Percentiles rank a stretch among this genome's conserved stretches.
Conservation (phyloP, 2,113 vertebrate genomes). For the Micronisus gabar region DNA sequence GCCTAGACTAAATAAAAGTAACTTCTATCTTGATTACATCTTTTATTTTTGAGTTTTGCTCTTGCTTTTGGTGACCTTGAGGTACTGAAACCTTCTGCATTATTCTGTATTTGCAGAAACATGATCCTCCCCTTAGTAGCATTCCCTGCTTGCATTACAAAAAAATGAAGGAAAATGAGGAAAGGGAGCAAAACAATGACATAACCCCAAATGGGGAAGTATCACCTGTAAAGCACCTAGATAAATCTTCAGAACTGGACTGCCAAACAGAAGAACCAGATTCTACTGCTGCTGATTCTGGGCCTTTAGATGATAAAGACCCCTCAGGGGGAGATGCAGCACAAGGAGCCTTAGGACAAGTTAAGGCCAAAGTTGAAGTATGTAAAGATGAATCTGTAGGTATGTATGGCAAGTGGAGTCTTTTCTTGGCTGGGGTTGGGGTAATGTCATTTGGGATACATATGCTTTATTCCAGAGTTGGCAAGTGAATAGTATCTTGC, state of each 20-base stretch:
- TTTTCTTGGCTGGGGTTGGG: not conserved
- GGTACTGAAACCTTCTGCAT: not conserved
- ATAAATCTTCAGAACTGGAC: constrained; percentile 70
- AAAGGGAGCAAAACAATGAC: constrained; percentile 86
- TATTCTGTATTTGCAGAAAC: constrained; percentile 83
- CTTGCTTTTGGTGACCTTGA: not conserved
- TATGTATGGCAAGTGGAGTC: constrained; percentile 65
- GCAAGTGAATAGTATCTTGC: not conserved
- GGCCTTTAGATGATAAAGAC: constrained; percentile 74
- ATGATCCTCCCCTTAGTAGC: constrained; percentile 95
- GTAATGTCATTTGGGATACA: not conserved
- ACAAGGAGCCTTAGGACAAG: constrained; percentile 92
- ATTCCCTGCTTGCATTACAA: constrained; percentile 98
- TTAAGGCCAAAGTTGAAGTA: constrained; percentile 97
- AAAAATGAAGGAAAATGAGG: constrained; percentile 96
- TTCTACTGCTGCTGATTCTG: constrained; percentile 68
- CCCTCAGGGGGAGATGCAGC: constrained; percentile 74
- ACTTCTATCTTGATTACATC: not conserved
- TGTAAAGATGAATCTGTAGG: constrained; percentile 99
- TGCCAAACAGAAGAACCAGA: constrained; percentile 78
- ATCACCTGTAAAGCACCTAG: constrained; percentile 73
- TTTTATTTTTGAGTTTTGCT: not conserved
- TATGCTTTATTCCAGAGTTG: not conserved
- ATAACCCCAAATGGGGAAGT: constrained; percentile 73
- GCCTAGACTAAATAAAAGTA: not conserved